Evolutionary conservation across 2,888 invertebrate genomes (phyloP).

Genomic region (Dicyrtoma fusca): DNA sequence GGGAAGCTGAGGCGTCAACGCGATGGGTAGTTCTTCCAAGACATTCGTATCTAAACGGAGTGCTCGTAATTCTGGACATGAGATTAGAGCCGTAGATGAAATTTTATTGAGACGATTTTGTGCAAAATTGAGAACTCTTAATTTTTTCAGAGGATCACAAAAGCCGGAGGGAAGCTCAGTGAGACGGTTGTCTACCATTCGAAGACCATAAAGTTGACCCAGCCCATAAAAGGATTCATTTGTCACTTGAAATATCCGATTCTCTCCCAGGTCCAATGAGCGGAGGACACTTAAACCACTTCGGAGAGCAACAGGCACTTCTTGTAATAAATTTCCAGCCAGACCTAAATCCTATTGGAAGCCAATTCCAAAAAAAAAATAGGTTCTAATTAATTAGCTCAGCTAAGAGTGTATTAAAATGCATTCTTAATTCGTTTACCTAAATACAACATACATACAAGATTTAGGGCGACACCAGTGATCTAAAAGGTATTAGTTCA

Average conservation of each 20-base stretch:
- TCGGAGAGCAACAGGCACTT: constrained; percentile 74
- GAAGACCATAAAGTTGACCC: constrained; percentile 81
- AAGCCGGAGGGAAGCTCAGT: constrained; percentile 81
- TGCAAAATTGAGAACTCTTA: constrained; percentile 82
- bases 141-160: constrained; percentile 81
- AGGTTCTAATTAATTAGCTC: no score
- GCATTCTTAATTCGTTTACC: no score
- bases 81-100: constrained; percentile 80
- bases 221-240: constrained; percentile 85
- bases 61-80: constrained; percentile 80
- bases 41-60: constrained; percentile 86
- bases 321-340: constrained; percentile 80
- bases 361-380: neutral
- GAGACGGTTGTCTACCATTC: constrained; percentile 87
- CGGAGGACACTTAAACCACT: constrained; percentile 77
- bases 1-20: constrained; percentile 77
- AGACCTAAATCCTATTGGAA: constrained; percentile 85
- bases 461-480: no score
- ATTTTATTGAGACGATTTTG: constrained; percentile 86
- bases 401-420: no score
- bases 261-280: constrained; percentile 88
- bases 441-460: no score
- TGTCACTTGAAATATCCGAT: constrained; percentile 79
- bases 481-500: no score
- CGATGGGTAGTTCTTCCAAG: constrained; percentile 85